Evolutionary conservation across 2,113 vertebrate genomes (phyloP), one percentile per base, ranked within the genome.

Genomic region (Vulpes lagopus): DNA sequence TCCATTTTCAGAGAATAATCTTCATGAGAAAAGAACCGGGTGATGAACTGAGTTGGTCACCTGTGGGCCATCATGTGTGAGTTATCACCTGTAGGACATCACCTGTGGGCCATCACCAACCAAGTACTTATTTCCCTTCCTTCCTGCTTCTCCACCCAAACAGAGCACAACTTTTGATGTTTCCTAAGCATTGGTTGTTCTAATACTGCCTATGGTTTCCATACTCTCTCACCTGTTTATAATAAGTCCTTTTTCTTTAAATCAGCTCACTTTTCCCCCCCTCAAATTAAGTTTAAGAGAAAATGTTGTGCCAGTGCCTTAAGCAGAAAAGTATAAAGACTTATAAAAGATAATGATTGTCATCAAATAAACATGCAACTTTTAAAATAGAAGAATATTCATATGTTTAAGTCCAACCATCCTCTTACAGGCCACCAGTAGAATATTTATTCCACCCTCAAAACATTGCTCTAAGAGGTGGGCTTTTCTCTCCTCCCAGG

Each of bases 241-340:
- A 89, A 87, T 67, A 76, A 86, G 62, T 38, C 60, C 0, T 55
- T 81, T 80, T 89, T 94, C 86, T 95, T 69, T 94, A 64, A 67
- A 62, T 94, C 67, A 60, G 22, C 1, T 67, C 51, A 51, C 32
- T 49, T 43, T 67, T 57, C 65, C 14, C 35, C 35, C 25, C 69
- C 19, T 73, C 49, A 20, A 32, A 53, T 93, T 93, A 59, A 43
- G 35, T 96, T 79, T 64, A 67, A 82, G 88, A 93, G 69, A 74
- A 89, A 91, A 71, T 78, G 19, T 35, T 49, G 9, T 79, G 35
- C 49, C 49, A 55, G 0, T 95, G 1, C 43, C 60, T 95, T 92
- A 76, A 55, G 57, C 20, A 92, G 55, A 80, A 92, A 84, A 69
- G 16, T 23, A 38, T 59, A 62, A 93, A 81, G 93, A 95, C 57